A percentile compares a stretch with the other conserved stretches of the same genome.
Evolutionary conservation across 2,797 vertebrate species (phyloP).

Genomic region (Notolepis coatsorum): DNA sequence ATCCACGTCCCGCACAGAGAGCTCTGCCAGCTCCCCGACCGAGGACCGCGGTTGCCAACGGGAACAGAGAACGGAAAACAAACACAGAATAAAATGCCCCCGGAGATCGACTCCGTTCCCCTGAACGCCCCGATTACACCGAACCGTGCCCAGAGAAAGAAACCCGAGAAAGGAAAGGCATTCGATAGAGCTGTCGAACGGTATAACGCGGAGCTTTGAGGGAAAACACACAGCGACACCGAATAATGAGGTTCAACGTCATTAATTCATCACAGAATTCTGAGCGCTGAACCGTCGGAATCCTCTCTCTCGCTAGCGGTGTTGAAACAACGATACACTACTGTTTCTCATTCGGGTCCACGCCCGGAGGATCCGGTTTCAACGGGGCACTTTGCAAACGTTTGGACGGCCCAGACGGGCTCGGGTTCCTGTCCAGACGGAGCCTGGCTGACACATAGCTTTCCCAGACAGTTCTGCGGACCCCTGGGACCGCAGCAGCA

Average conservation of each 20-base stretch:
- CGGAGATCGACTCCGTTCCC: neutral
- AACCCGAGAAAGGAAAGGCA: neutral
- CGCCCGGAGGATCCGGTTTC: slow-evolving; percentile 41
- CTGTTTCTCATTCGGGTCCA: slow-evolving; percentile 55
- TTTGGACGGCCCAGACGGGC: slow-evolving; percentile 46
- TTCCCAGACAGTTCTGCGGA: slow-evolving; percentile 42
- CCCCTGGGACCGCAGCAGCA: slow-evolving; percentile 48
- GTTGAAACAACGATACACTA: slow-evolving; percentile 48
- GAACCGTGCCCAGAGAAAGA: neutral
- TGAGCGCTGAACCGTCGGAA: neutral
- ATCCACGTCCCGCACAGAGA: slow-evolving; percentile 29
- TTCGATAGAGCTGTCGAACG: neutral
- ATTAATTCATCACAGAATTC: neutral
- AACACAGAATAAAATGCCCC: slow-evolving; percentile 12
- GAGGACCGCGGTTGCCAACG: neutral
- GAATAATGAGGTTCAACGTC: neutral
- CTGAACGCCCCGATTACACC: neutral
- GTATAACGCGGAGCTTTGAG: neutral
- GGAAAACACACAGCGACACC: neutral
- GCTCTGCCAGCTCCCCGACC: slow-evolving; percentile 23
- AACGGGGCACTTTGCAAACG: slow-evolving; percentile 18
- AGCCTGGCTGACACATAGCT: slow-evolving; percentile 48
- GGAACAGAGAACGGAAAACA: neutral
- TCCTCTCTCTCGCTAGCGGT: slow-evolving; percentile 9
- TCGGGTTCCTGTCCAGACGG: slow-evolving; percentile 61